A percentile compares a stretch with the other conserved stretches of the same genome.
phyloP scores from a whole-genome alignment of 2,888 invertebrate species.

The Acanthosepion esculentum region DNA sequence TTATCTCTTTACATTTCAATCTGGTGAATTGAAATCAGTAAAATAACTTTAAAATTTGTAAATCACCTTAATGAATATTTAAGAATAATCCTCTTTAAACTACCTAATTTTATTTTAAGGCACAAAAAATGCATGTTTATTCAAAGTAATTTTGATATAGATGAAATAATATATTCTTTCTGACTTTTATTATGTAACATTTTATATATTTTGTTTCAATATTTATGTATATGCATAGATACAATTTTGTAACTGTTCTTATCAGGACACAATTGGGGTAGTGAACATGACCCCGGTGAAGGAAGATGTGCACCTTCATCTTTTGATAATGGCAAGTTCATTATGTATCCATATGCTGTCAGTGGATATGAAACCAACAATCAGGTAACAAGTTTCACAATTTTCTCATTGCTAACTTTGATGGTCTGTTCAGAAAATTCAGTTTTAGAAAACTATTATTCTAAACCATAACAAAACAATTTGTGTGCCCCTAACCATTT shows the following conservation, averaged over 20 bases:
- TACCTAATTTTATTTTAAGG: too few relatives aligned
- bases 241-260: neutral
- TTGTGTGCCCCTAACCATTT: neutral
- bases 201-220: too few relatives aligned
- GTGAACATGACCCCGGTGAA: conserved; percentile 96
- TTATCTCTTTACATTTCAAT: too few relatives aligned
- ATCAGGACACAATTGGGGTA: conserved; percentile 97
- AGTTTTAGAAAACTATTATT: neutral
- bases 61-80: too few relatives aligned
- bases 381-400: conserved; percentile 79
- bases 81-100: too few relatives aligned
- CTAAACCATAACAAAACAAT: neutral
- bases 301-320: conserved; percentile 96
- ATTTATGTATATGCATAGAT: too few relatives aligned
- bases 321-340: conserved; percentile 88
- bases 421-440: neutral
- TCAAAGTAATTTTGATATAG: too few relatives aligned
- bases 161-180: too few relatives aligned
- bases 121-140: too few relatives aligned
- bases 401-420: neutral
- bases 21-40: too few relatives aligned
- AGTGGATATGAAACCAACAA: conserved; percentile 95
- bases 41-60: too few relatives aligned
- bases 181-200: too few relatives aligned
- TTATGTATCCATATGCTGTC: conserved; percentile 72